Conservation (phyloP, 2,888 invertebrate genomes). For the Chaitophorus viminalis region DNA sequence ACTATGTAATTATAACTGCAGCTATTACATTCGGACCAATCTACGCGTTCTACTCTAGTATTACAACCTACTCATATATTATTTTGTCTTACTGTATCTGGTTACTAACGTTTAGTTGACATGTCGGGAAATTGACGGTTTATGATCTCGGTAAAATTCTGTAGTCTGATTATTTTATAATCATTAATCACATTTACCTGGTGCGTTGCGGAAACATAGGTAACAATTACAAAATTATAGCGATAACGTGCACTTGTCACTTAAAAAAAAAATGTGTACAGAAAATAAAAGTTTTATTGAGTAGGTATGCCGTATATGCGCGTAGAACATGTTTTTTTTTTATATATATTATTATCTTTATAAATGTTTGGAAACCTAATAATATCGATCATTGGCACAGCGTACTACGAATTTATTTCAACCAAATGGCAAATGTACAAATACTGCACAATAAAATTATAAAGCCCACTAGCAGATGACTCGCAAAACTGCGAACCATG, state of each 20-base stretch:
- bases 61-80: too few relatives aligned
- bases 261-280: too few relatives aligned
- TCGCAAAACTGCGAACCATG: constrained; percentile 17
- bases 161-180: not conserved
- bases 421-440: not conserved
- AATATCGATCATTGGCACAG: not conserved
- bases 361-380: too few relatives aligned
- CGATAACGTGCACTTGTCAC: not conserved
- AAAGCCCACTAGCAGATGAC: constrained; percentile 18
- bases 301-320: too few relatives aligned
- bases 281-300: too few relatives aligned
- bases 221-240: not conserved
- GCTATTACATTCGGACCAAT: too few relatives aligned
- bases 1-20: too few relatives aligned
- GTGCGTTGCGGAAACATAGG: not conserved
- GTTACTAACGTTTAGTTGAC: too few relatives aligned
- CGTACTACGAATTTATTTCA: not conserved
- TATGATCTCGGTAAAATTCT: not conserved
- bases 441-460: not conserved
- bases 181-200: not conserved
- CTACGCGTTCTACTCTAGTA: too few relatives aligned
- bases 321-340: too few relatives aligned
- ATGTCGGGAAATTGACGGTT: not conserved
- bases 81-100: too few relatives aligned
- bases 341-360: too few relatives aligned